phyloP scores from a whole-genome alignment of 2,888 invertebrate genomes.

The Geotrupes spiniger region DNA sequence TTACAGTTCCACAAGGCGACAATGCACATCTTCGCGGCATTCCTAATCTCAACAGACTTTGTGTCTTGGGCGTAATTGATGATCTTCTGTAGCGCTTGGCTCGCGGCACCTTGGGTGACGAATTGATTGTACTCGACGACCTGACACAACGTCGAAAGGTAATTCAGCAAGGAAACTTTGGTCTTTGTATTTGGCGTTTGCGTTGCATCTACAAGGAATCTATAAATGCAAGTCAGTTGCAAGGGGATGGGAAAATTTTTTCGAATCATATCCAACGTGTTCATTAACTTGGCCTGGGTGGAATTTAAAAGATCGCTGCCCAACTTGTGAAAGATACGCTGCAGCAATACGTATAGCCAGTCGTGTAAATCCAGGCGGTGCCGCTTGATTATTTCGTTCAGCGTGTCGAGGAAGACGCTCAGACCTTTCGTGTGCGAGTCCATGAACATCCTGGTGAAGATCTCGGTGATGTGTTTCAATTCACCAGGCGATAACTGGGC shows the following conservation, averaged over 20 bases:
- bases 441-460: conserved; percentile 95
- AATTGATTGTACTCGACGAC: conserved; percentile 56
- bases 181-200: conserved; percentile 87
- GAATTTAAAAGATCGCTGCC: conserved; percentile 91
- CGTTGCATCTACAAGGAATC: conserved; percentile 86
- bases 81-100: conserved; percentile 71
- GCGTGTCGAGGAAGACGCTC: conserved; percentile 87
- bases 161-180: conserved; percentile 72
- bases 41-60: conserved; percentile 68
- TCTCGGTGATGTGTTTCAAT: conserved; percentile 83
- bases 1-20: conserved; percentile 88
- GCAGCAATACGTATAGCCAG: conserved; percentile 88
- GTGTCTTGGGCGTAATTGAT: conserved; percentile 68
- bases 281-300: conserved; percentile 85
- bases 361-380: conserved; percentile 87
- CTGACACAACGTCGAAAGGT: conserved; percentile 63
- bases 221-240: conserved; percentile 66
- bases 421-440: conserved; percentile 95
- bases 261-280: conserved; percentile 75
- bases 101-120: conserved; percentile 52
- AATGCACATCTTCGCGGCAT: conserved; percentile 65
- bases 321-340: conserved; percentile 71
- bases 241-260: conserved; percentile 66
- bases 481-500: conserved; percentile 66
- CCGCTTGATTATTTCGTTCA: conserved; percentile 82